phyloP scores from a whole-genome alignment of 2,797 vertebrate species.

The Urosaurus nigricauda region DNA sequence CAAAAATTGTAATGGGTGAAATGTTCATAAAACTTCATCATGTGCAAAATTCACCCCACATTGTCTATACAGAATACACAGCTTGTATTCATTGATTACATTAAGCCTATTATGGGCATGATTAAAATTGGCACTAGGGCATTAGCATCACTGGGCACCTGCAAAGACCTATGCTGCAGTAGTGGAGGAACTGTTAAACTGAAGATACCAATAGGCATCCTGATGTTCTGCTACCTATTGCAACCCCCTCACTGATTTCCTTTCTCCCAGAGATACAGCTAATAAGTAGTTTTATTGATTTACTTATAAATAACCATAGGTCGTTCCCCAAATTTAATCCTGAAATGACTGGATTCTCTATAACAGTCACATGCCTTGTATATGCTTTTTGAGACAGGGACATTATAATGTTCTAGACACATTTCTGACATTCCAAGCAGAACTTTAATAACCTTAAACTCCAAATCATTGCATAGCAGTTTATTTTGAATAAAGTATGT shows the following conservation, averaged over 20 bases:
- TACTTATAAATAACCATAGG: neutral
- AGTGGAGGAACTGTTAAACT: too few relatives aligned
- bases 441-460: constrained; percentile 23
- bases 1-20: neutral
- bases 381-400: neutral
- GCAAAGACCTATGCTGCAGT: too few relatives aligned
- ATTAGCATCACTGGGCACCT: too few relatives aligned
- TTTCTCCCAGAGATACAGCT: too few relatives aligned
- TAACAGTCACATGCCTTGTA: neutral
- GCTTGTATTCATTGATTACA: neutral
- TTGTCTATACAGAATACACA: neutral
- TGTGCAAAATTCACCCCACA: neutral
- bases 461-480: neutral
- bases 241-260: too few relatives aligned
- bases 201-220: too few relatives aligned
- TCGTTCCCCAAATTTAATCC: neutral
- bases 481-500: neutral
- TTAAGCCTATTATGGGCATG: neutral
- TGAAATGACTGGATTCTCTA: neutral
- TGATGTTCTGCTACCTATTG: too few relatives aligned
- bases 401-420: constrained; percentile 5
- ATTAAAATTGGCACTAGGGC: neutral
- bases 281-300: too few relatives aligned
- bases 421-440: neutral
- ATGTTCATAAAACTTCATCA: neutral